These are phyloP conservation scores for Brachystomella parvula DNA, from an alignment of 1,140 invertebrate genomes.

Conservation along the genomic window DNA sequence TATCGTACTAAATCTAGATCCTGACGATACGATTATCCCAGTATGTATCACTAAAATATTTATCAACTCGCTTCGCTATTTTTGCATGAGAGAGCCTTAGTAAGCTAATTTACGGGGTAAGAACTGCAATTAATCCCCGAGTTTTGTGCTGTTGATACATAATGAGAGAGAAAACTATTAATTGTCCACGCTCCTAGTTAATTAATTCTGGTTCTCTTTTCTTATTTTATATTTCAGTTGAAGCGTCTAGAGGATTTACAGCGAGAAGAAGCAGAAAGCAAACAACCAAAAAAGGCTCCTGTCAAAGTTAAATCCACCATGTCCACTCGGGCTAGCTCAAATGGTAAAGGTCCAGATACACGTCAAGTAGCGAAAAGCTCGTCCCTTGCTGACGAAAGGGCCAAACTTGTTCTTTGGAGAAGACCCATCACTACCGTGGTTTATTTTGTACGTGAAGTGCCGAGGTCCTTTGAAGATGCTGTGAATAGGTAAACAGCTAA, in stretches of 20 bases:
- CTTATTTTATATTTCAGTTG: conserved; percentile 24
- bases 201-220: no score
- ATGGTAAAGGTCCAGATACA: conserved; percentile 20
- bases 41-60: neutral
- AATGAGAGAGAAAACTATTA: no score
- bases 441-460: conserved; percentile 71
- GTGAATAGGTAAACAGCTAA: conserved; percentile 22
- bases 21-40: conserved; percentile 1
- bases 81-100: neutral
- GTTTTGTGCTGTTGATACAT: no score
- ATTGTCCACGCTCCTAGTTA: no score
- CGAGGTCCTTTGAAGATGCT: conserved; percentile 30
- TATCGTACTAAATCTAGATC: neutral
- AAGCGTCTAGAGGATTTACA: conserved; percentile 33
- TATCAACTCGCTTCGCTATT: neutral
- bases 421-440: conserved; percentile 71
- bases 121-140: no score
- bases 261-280: conserved; percentile 27
- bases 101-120: no score
- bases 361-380: conserved; percentile 3
- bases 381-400: conserved; percentile 42
- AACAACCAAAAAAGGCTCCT: conserved; percentile 11
- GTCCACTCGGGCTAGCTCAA: conserved; percentile 14
- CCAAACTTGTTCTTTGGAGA: conserved; percentile 74
- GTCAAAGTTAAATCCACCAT: neutral